Base-by-base conservation (phyloP, 2,888 invertebrate species). In the Amitus sp. region DNA sequence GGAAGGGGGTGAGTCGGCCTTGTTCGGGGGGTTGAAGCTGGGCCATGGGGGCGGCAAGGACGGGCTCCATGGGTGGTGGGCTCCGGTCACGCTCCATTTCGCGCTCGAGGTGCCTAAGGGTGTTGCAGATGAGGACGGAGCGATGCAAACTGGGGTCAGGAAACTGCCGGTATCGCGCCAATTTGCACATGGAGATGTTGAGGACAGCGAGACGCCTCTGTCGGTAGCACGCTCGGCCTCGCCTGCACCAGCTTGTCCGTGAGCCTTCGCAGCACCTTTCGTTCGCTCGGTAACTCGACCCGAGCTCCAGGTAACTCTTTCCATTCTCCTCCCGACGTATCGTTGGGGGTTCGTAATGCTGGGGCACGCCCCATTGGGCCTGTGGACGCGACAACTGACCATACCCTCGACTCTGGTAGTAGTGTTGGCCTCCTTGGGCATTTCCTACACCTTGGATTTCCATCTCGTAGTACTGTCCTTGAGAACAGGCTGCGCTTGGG, bases 121-220 rank as follows among this genome's bases (percentile, higher is more conserved):
- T 95, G 83, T 96, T 96, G 86, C 95, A 95, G 75, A 96, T 95
- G 64, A 96, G 89, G 78, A 96, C 96, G 45, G 95, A 95, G 65
- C 95, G 89, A 73, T 94, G 88, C 59, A 96, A 85, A 62, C 94
- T 93, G 39, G 95, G 95, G 82, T 96, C 95, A 53, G 94, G 92
- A 70, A 92, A 92, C 82, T 95, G 94, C 52, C 94, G 88, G 76
- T 93, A 91, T 73, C 93, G 87, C 77, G 93, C 92, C 69, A 96
- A 85, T 84, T 96, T 96, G 82, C 92, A 90, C 90, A 96, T 94
- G 69, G 95, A 95, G 68, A 95, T 87, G 82, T 95, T 94, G 82
- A 96, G 89, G 79, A 96, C 93, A 75, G 94, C 93, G 76, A 94
- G 88, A 54, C 96, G 88, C 68, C 93, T 86, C 78, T 94, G 93